Evolutionary conservation across 1,140 invertebrate genomes (phyloP).

Genomic region (Littorina saxatilis): DNA sequence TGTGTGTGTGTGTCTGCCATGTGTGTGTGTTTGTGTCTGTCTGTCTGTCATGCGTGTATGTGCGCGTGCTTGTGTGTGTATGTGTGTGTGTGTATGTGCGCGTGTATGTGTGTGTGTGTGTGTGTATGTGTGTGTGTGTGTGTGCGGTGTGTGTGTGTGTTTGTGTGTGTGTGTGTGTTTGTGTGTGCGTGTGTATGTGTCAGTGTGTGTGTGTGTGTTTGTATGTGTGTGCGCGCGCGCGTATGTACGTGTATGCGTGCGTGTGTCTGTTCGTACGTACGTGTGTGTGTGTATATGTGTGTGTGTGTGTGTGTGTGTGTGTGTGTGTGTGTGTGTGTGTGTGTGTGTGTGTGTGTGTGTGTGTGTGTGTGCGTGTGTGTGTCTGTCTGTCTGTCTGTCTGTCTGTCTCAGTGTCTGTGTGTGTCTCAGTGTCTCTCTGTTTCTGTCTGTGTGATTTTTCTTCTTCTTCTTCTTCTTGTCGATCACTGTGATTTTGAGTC

Average conservation of each 20-base stretch:
- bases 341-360: neutral
- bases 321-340: neutral
- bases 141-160: neutral
- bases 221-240: neutral
- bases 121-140: neutral
- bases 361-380: neutral
- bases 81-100: too few species aligned
- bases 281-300: conserved; percentile 3
- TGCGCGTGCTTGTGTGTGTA: too few species aligned
- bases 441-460: neutral
- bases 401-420: neutral
- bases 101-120: too few species aligned
- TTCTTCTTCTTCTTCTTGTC: too few species aligned
- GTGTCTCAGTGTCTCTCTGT: neutral
- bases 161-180: too few species aligned
- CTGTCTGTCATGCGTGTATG: too few species aligned
- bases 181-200: too few species aligned
- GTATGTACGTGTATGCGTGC: neutral
- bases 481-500: neutral
- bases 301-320: conserved; percentile 3
- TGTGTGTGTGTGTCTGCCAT: too few species aligned
- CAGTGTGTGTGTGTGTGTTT: neutral
- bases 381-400: neutral
- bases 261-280: neutral
- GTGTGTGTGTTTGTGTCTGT: too few species aligned